A percentile compares a stretch with the other conserved stretches of the same genome.
Conservation (phyloP, 1,140 invertebrate genomes). For the Rhyzopertha dominica region DNA sequence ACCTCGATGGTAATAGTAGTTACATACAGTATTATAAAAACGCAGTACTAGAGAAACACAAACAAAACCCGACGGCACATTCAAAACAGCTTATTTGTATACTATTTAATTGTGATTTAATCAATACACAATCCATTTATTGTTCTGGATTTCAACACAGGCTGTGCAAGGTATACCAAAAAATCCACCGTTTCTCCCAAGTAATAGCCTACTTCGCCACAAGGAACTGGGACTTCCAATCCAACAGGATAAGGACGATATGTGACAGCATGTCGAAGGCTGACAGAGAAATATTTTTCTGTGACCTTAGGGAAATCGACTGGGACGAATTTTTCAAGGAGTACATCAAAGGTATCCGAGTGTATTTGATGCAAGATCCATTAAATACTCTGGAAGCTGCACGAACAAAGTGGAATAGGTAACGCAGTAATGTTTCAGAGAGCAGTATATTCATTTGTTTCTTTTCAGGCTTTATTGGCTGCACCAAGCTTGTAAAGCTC, state of each 20-base stretch:
- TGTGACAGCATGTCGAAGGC: constrained; percentile 51
- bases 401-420: constrained; percentile 56
- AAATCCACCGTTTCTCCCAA: constrained; percentile 66
- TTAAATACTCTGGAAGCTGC: constrained; percentile 58
- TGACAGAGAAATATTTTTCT: constrained; percentile 62
- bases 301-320: constrained; percentile 60
- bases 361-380: constrained; percentile 68
- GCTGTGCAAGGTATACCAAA: constrained; percentile 67
- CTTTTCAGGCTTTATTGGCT: constrained; percentile 50
- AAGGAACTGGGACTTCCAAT: constrained; percentile 65
- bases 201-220: constrained; percentile 70
- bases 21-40: no score
- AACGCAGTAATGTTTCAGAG: constrained; percentile 2
- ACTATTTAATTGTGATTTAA: no score
- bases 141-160: constrained; percentile 49
- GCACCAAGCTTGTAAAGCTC: constrained; percentile 46
- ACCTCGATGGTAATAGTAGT: no score
- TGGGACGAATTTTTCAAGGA: constrained; percentile 63
- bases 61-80: neutral
- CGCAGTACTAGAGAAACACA: neutral
- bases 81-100: no score
- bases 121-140: no score
- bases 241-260: constrained; percentile 56
- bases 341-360: constrained; percentile 60
- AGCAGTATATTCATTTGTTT: constrained; percentile 24